phyloP scores from a whole-genome alignment of 1,140 invertebrate species.

The Orchesella cincta region DNA sequence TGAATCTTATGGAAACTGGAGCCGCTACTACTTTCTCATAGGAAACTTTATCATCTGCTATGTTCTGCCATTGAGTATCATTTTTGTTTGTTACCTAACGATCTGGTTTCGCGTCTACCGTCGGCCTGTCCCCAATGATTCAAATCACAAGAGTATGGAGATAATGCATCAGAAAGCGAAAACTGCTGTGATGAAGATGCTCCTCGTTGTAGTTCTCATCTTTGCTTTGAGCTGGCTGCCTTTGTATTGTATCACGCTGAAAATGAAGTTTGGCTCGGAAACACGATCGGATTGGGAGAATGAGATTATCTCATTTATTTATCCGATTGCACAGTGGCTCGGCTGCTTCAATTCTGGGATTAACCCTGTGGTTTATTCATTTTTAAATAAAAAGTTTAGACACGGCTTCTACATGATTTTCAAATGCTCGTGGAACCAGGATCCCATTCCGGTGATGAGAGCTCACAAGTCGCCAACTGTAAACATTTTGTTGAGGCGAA shows the following conservation, averaged over 20 bases:
- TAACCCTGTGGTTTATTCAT: conserved; percentile 62
- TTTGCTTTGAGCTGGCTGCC: conserved; percentile 70
- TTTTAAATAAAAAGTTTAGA: conserved; percentile 64
- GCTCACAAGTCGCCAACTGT: conserved; percentile 22
- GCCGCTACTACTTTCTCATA: conserved; percentile 61
- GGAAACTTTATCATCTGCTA: conserved; percentile 65
- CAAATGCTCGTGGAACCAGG: conserved; percentile 14
- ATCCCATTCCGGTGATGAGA: background rate
- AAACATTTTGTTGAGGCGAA: conserved; percentile 17
- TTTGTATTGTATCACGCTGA: conserved; percentile 62
- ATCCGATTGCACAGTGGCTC: conserved; percentile 68
- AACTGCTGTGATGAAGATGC: conserved; percentile 66
- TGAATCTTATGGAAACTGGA: conserved; percentile 49
- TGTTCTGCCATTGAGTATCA: conserved; percentile 60
- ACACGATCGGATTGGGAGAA: conserved; percentile 51
- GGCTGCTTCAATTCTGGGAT: conserved; percentile 61
- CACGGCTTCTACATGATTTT: conserved; percentile 60
- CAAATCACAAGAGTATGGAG: conserved; percentile 40
- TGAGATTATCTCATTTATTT: conserved; percentile 56
- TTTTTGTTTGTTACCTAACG: conserved; percentile 62
- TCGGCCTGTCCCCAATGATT: conserved; percentile 48
- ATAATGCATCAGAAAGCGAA: conserved; percentile 51
- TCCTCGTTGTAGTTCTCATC: conserved; percentile 65
- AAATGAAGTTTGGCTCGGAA: conserved; percentile 57
- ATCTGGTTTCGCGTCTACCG: conserved; percentile 59